Base-by-base conservation (phyloP, 2,797 vertebrate genomes). In the Sylvilagus floridanus region DNA sequence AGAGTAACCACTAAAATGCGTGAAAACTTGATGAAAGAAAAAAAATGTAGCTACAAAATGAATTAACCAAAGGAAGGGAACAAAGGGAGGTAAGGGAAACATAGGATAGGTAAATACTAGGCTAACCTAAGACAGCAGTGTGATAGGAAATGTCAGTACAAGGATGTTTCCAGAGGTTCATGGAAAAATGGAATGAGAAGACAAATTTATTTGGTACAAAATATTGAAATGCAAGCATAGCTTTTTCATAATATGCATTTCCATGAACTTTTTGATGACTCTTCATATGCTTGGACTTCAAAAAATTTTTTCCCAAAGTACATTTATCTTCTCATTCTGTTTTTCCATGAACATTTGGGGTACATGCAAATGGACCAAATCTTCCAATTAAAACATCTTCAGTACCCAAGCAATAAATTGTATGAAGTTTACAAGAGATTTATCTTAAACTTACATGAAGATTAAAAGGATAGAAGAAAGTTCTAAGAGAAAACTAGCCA, bases 401-500 rank as follows among this genome's bases (percentile, higher is more conserved):
- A 82, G 22, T n/a, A 83, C 52, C 4, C 66, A 30, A 52, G 90
- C 76, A 60, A 16, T 65, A 24, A 66, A 30, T 75, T 57, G 60
- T 57, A 57, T 63, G 75, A 75, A 16, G 24, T 78, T 87, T 84
- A 32, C 8, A 84, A 79, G 66, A 91, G 26, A 65, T 57, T 82
- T 2, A 81, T 50, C 2, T 69, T 86, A 84, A 91, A 69, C 4
- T 76, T 66, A 72, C 9, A 83, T 14, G 35, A 89, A 79, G 1
- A 2, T 35, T 76, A 65, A 93, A 85, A 91, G 42, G 7, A 65
- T 30, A 82, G 47, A 47, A 62, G 75, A 93, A 95, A 81, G 4
- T 57, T 57, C 16, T 63, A 30, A 66, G 60, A 65, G 71, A 88
- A 86, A 91, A 32, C 9, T 84, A 8, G 26, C 83, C 30, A 71